Conservation (phyloP, 1,140 invertebrate genomes). For the Drosophila tristis region DNA sequence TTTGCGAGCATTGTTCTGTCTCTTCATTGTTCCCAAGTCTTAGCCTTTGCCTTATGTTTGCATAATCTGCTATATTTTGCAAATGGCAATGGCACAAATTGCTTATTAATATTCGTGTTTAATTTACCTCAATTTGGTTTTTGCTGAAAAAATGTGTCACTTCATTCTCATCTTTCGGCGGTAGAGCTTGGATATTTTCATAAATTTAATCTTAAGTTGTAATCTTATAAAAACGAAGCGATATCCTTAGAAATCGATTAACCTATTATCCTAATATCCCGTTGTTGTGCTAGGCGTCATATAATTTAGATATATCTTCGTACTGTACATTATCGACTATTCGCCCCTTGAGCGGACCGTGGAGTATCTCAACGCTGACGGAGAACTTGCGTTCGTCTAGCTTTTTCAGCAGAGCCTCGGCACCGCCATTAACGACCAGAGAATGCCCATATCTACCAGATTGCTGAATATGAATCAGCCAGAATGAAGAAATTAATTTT, state of each 20-base stretch:
- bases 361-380: slow-evolving; percentile 88
- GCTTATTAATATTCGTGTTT: slow-evolving; percentile 29
- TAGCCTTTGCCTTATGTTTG: slow-evolving; percentile 31
- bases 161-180: slow-evolving; percentile 5
- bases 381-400: slow-evolving; percentile 91
- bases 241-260: too few relatives aligned
- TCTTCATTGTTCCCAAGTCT: slow-evolving; percentile 19
- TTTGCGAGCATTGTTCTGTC: slow-evolving; percentile 19
- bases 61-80: slow-evolving; percentile 10
- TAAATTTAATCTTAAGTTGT: slow-evolving; percentile 7
- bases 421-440: slow-evolving; percentile 93
- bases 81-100: slow-evolving; percentile 19
- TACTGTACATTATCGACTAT: slow-evolving; percentile 89
- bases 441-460: too few relatives aligned
- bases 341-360: slow-evolving; percentile 87
- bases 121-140: slow-evolving; percentile 24
- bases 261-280: neutral
- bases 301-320: slow-evolving; percentile 87
- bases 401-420: slow-evolving; percentile 88
- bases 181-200: neutral
- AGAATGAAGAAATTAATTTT: too few relatives aligned
- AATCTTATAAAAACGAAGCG: neutral
- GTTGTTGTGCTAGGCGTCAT: slow-evolving; percentile 28
- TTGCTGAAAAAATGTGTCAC: neutral
- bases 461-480: too few relatives aligned